phyloP scores from a whole-genome alignment of 2,113 vertebrate genomes.

The Phaetusa simplex region DNA sequence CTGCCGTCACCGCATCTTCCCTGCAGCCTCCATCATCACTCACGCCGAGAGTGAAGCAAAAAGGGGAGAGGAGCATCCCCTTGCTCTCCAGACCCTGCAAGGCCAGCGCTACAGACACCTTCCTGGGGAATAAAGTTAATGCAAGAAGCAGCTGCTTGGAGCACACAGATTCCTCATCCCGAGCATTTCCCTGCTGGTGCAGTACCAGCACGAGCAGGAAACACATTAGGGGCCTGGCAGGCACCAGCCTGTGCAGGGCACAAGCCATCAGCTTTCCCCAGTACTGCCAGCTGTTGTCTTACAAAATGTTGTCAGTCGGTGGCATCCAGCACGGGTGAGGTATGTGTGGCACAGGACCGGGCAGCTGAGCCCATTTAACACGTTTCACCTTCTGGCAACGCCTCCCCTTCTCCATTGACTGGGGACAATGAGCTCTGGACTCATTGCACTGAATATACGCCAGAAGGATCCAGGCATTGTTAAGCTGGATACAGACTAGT shows the following conservation, averaged over 20 bases:
- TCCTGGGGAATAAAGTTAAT: not conserved
- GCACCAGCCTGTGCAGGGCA: not conserved
- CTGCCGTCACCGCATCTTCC: not conserved
- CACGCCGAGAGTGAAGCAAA: not conserved
- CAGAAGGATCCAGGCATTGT: not conserved
- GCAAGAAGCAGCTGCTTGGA: not conserved
- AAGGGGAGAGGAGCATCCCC: not conserved
- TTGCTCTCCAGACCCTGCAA: not conserved
- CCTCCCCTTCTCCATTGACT: not conserved
- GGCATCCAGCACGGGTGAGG: not conserved
- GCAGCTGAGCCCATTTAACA: not conserved
- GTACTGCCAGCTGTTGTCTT: not conserved
- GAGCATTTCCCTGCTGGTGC: not conserved
- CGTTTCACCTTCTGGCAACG: not conserved
- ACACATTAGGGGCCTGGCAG: accelerated
- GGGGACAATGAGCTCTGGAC: not conserved
- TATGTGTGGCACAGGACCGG: accelerated
- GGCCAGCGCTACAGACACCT: not conserved
- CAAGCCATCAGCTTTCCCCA: not conserved
- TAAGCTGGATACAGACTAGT: not conserved
- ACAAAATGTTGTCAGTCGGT: accelerated
- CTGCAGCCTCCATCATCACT: accelerated
- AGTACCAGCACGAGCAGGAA: accelerated
- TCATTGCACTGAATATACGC: not conserved
- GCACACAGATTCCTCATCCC: not conserved